Evolutionary conservation across 1,140 invertebrate species (phyloP).

Genomic region (Nephotettix cincticeps): DNA sequence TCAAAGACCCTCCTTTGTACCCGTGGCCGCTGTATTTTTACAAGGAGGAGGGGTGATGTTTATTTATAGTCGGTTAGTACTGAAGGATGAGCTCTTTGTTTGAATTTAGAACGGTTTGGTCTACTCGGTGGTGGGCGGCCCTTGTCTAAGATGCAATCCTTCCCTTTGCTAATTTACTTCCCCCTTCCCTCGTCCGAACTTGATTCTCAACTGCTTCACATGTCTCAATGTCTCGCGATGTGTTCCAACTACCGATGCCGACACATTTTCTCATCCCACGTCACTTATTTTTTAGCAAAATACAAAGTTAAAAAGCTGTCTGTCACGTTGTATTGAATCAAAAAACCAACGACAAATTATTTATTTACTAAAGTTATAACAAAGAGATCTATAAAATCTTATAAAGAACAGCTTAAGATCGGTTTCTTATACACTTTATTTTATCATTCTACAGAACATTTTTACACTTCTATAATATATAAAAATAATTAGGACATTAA

Average conservation of each 20-base stretch:
- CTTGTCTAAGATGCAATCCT: not conserved
- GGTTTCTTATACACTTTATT: too few relatives aligned
- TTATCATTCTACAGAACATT: too few relatives aligned
- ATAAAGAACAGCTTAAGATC: too few relatives aligned
- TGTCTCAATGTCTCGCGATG: not conserved
- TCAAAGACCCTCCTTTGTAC: constrained; percentile 24
- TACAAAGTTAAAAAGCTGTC: too few relatives aligned
- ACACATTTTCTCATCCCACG: not conserved
- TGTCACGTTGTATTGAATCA: too few relatives aligned
- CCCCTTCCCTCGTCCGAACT: not conserved
- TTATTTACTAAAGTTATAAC: too few relatives aligned
- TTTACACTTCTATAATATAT: too few relatives aligned
- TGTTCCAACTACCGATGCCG: not conserved
- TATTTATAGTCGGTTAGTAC: constrained; percentile 31
- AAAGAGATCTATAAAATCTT: too few relatives aligned
- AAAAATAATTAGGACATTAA: too few relatives aligned
- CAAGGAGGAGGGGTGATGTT: constrained; percentile 23
- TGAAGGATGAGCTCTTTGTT: constrained; percentile 31
- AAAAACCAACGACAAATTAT: too few relatives aligned
- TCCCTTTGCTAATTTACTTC: constrained; percentile 9
- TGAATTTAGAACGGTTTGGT: constrained; percentile 29
- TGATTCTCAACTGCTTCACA: not conserved
- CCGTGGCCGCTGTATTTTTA: not conserved
- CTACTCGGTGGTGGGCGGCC: not conserved
- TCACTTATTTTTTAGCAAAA: too few relatives aligned